phyloP scores from a whole-genome alignment of 2,888 invertebrate genomes.

The Rhagonycha fulva region DNA sequence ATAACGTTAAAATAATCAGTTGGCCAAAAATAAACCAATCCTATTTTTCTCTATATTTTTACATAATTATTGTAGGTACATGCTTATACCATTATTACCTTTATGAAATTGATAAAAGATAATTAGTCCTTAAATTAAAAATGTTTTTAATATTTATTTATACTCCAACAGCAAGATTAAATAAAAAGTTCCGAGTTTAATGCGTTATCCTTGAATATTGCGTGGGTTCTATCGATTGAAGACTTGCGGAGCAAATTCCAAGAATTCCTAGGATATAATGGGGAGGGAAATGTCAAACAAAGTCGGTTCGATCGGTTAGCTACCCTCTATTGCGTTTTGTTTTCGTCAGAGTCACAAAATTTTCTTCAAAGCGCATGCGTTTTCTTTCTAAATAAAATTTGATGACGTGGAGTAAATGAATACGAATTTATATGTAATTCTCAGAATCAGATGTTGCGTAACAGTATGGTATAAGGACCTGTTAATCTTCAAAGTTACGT shows the following conservation, averaged over 20 bases:
- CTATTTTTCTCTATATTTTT: too few species aligned
- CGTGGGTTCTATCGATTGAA: constrained; percentile 38
- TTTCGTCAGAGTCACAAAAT: constrained; percentile 4
- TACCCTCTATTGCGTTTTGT: constrained; percentile 11
- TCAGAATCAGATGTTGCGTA: constrained; percentile 18
- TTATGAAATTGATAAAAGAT: too few species aligned
- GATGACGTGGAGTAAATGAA: not conserved
- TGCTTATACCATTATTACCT: too few species aligned
- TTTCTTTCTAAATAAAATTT: not conserved
- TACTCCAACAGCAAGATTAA: not conserved
- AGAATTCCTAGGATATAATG: constrained; percentile 33
- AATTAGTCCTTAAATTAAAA: not conserved
- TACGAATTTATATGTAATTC: constrained; percentile 3
- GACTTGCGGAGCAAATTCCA: constrained; percentile 37
- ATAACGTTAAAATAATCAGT: too few species aligned
- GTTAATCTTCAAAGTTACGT: not conserved
- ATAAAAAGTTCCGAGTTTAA: not conserved
- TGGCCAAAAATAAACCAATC: too few species aligned
- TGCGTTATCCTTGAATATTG: not conserved
- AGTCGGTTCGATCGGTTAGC: constrained; percentile 17
- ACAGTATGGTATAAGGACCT: not conserved
- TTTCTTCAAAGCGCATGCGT: not conserved
- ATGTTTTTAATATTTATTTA: not conserved
- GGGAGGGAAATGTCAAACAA: constrained; percentile 33
- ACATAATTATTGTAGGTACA: too few species aligned